Base-by-base conservation (phyloP, 2,113 vertebrate genomes). In the crab-eating macaque (Macaca fascicularis) region DNA sequence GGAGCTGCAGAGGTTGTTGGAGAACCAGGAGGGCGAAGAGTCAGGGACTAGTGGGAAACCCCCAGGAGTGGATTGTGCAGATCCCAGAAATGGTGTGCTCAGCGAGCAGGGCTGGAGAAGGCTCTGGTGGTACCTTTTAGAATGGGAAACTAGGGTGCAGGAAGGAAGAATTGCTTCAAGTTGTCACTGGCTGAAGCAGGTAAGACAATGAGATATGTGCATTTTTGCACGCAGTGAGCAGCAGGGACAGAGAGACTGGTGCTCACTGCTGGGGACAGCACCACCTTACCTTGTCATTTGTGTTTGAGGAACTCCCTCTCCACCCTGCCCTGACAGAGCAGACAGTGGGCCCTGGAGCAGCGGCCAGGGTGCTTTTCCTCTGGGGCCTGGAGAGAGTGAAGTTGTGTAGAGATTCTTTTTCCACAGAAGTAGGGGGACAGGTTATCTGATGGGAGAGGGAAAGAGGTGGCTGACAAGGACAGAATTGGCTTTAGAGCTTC, bases 231-330 rank as follows among this genome's bases (percentile, higher is more conserved):
- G 40, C 88, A 70, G 59, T 4, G 12, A 30, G 57, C n/a, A 61
- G 19, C 14, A 6, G 75, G 25, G 5, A 16, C 10, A 0, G 1
- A 14, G 48, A 35, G 48, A 11, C 0, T 13, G n/a, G 52, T 14
- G 52, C 35, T 14, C 1, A 1, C 0, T 2, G 3, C 23, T 84
- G 64, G 74, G 32, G 64, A 10, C 0, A 20, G 48, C 2, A 1
- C 45, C 43, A 2, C 20, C 79, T 35, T 9, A 70, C 59, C 75
- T n/a, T 72, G 48, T 14, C 27, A 0, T 79, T 38, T 5, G 0
- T 52, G 35, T 32, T 64, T 64, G 30, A 64, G 27, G 27, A 64
- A 30, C 27, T 30, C 69, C 20, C 16, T 10, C 27, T 12, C 43
- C 5, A 87, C 22, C 13, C 27, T 25, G 12, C 59, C 55, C 74